Evolutionary conservation across 2,888 invertebrate species (phyloP).

Genomic region (Apotomis capreana): DNA sequence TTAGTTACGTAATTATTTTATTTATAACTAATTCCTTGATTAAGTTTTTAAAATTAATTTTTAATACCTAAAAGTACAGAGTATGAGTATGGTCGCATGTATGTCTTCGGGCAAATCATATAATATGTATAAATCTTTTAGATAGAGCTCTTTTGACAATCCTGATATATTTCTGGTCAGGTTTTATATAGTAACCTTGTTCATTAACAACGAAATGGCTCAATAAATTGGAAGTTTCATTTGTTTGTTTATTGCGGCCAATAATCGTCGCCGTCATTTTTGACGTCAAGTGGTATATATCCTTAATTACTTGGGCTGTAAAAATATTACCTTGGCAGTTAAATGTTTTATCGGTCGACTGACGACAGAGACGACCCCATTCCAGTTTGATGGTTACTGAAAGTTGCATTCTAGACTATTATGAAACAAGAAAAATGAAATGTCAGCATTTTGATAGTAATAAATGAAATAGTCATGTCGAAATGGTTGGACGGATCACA

Average conservation of each 20-base stretch:
- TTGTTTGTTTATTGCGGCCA: constrained; percentile 51
- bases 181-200: not conserved
- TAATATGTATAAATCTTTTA: no score
- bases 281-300: constrained; percentile 51
- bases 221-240: constrained; percentile 42
- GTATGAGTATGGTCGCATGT: no score
- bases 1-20: no score
- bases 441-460: no score
- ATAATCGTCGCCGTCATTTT: constrained; percentile 55
- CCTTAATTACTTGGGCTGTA: constrained; percentile 44
- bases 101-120: no score
- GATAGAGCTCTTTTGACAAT: no score
- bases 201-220: constrained; percentile 26
- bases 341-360: constrained; percentile 32
- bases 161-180: no score
- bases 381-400: not conserved
- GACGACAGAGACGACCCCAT: not conserved
- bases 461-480: no score
- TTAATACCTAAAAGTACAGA: no score
- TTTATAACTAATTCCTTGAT: no score
- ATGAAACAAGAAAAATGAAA: not conserved
- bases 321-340: constrained; percentile 29
- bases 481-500: no score
- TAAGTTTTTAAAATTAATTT: no score
- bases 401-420: not conserved